A percentile compares a stretch with the other conserved stretches of the same genome.
These are phyloP conservation scores for Prosopocoilus inquinatus DNA, from an alignment of 2,888 invertebrate species.

Conservation along the genomic window DNA sequence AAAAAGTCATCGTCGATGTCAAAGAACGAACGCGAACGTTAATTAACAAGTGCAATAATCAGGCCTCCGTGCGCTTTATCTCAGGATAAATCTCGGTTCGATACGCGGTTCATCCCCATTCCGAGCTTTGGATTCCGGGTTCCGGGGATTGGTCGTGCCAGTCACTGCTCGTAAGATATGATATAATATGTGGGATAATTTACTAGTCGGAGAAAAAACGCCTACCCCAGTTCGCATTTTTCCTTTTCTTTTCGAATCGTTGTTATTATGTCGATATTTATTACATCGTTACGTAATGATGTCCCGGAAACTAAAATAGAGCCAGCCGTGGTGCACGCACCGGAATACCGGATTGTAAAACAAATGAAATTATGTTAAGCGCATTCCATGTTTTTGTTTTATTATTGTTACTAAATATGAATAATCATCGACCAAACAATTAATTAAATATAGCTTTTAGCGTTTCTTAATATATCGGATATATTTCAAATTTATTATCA, in stretches of 20 bases:
- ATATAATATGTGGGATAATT: not conserved
- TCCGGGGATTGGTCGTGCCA: conserved; percentile 35
- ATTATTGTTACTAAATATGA: too few species aligned
- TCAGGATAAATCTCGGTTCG: conserved; percentile 25
- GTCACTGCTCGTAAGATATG: not conserved
- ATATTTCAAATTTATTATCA: too few species aligned
- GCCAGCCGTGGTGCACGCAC: too few species aligned
- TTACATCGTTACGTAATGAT: not conserved
- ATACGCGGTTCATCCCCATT: conserved; percentile 25
- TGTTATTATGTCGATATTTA: conserved; percentile 2
- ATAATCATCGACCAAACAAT: too few species aligned
- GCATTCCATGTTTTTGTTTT: too few species aligned
- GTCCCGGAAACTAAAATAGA: too few species aligned
- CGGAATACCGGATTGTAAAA: too few species aligned
- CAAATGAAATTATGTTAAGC: too few species aligned
- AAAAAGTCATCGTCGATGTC: too few species aligned
- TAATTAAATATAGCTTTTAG: too few species aligned
- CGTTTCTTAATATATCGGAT: too few species aligned
- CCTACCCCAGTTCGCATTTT: not conserved
- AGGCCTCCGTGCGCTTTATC: not conserved
- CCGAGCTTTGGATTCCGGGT: conserved; percentile 16
- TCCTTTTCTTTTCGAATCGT: not conserved
- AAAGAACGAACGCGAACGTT: too few species aligned
- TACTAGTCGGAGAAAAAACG: not conserved
- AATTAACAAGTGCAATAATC: not conserved